phyloP scores from a whole-genome alignment of 2,797 vertebrate species.

The Antennarius maculatus region DNA sequence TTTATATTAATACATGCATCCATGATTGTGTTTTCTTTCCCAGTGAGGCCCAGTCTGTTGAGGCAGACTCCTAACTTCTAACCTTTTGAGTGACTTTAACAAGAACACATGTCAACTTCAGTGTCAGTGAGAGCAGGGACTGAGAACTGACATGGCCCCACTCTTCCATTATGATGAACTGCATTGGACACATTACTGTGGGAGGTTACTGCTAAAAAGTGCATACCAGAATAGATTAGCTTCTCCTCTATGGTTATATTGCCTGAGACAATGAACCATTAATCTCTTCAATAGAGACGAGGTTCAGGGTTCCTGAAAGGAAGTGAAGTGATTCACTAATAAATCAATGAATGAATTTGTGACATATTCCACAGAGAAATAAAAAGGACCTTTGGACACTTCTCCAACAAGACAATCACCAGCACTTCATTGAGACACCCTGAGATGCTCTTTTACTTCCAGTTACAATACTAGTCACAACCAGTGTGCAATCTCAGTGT shows the following conservation, averaged over 20 bases:
- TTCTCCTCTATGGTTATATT: constrained; percentile 27
- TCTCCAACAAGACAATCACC: not conserved
- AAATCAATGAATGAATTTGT: not conserved
- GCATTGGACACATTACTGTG: too few relatives aligned
- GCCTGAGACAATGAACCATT: constrained; percentile 48
- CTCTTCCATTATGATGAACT: too few relatives aligned
- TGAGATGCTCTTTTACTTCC: not conserved
- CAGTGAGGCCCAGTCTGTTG: too few relatives aligned
- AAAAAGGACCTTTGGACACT: not conserved
- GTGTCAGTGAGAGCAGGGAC: constrained; percentile 12
- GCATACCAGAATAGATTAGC: constrained; percentile 26
- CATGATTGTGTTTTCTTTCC: not conserved
- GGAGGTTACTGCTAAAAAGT: too few relatives aligned
- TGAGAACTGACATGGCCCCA: constrained; percentile 7
- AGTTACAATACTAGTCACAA: not conserved
- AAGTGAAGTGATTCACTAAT: not conserved
- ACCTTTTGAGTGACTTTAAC: constrained; percentile 22
- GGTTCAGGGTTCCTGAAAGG: constrained; percentile 3
- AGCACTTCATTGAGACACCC: not conserved
- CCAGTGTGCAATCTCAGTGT: constrained; percentile 10
- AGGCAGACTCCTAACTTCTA: not conserved
- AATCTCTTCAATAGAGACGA: constrained; percentile 53
- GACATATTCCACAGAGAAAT: not conserved
- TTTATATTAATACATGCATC: not conserved
- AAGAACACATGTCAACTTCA: not conserved